Percentiles rank a stretch among this genome's conserved stretches.
Conservation (phyloP, 1,140 invertebrate species). For the Trigoniulus corallinus region DNA sequence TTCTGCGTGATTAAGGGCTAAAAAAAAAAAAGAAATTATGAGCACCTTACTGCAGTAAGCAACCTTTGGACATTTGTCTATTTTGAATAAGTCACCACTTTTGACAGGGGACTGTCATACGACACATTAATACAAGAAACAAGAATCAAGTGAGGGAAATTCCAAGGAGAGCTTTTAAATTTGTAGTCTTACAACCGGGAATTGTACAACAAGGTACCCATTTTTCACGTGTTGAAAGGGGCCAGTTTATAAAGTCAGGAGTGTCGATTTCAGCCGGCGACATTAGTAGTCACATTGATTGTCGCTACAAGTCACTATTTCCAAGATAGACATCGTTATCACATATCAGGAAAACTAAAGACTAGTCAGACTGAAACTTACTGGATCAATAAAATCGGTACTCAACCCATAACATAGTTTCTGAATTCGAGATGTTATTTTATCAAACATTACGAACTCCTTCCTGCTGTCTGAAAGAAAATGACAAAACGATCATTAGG, state of each 20-base stretch:
- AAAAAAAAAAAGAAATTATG: conserved; percentile 10
- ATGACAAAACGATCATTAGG: conserved; percentile 3
- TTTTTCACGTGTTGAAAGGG: neutral
- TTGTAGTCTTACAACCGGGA: neutral
- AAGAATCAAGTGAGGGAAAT: neutral
- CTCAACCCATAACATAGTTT: conserved; percentile 93
- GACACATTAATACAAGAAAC: neutral
- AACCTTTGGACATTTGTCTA: no score
- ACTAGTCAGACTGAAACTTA: conserved; percentile 33
- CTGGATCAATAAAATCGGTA: conserved; percentile 90
- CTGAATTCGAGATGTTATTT: conserved; percentile 88
- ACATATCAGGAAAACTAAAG: conserved; percentile 1
- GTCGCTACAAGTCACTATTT: neutral
- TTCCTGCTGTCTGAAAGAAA: conserved; percentile 53
- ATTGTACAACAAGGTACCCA: neutral
- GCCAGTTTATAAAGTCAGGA: no score
- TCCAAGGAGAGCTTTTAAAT: neutral
- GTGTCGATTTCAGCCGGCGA: no score
- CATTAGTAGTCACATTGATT: no score
- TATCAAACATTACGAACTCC: conserved; percentile 90
- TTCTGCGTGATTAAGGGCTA: conserved; percentile 33
- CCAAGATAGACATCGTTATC: neutral
- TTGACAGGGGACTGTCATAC: no score
- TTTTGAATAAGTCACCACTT: no score
- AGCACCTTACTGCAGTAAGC: neutral